Evolutionary conservation across 2,113 vertebrate species (phyloP).

Genomic region (Cyprinodon tularosa): DNA sequence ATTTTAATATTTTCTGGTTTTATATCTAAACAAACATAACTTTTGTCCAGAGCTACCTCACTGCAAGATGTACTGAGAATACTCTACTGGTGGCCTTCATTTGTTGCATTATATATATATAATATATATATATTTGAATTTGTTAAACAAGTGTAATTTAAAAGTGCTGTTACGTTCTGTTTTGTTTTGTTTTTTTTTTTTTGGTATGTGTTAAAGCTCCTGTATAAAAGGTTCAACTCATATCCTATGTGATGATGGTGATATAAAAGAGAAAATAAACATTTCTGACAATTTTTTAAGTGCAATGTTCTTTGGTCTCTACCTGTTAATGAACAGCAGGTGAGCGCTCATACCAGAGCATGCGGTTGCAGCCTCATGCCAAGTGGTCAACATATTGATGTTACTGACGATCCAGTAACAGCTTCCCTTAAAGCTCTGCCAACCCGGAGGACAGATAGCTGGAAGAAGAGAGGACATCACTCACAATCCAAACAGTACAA

Average conservation of each 20-base stretch:
- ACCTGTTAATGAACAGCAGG: slow-evolving; percentile 79
- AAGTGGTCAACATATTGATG: slow-evolving; percentile 74
- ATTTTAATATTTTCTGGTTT: too few species aligned
- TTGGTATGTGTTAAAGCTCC: too few species aligned
- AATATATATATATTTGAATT: background rate
- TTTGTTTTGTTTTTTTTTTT: too few species aligned
- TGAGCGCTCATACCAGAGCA: slow-evolving; percentile 63
- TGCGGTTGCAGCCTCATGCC: slow-evolving; percentile 73
- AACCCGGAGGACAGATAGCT: slow-evolving; percentile 80
- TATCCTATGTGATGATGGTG: background rate
- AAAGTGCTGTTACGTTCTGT: too few species aligned
- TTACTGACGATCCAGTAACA: slow-evolving; percentile 83
- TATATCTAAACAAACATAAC: too few species aligned
- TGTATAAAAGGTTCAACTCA: background rate
- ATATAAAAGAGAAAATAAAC: background rate
- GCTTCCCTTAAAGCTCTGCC: slow-evolving; percentile 76
- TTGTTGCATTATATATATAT: too few species aligned
- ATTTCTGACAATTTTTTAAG: background rate
- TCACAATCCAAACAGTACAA: slow-evolving; percentile 1
- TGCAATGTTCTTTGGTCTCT: background rate
- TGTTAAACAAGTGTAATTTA: too few species aligned
- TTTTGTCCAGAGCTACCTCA: too few species aligned
- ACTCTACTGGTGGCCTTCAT: too few species aligned
- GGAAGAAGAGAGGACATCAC: background rate
- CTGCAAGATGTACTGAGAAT: too few species aligned